Evolutionary conservation across 1,140 invertebrate genomes (phyloP), one percentile per base, ranked within the genome.

Genomic region (Globodera rostochiensis): DNA sequence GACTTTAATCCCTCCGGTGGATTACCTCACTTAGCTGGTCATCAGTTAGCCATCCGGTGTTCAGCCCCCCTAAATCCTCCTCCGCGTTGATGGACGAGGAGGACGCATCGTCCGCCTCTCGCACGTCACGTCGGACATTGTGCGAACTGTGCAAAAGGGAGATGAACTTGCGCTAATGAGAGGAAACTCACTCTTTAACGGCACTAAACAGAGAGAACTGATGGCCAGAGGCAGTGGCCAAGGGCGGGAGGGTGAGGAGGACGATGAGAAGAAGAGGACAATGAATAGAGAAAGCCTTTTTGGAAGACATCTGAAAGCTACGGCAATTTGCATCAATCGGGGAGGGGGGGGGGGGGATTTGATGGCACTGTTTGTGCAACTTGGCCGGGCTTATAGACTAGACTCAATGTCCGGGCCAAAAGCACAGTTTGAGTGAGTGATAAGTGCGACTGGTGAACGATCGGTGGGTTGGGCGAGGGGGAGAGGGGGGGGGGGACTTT

Each of bases 21-120:
- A 25, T 76, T n/a, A 82, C 36, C 64, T 82, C 81, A 53, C 81
- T 82, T 2, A 82, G 78, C 15, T 82, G 81, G 6, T 74, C 81
- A 15, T 82, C 81, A 53, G 81, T 82, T 15, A 82, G 80, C 81
- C 81, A 82, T 36, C 73, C 47, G 9, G 74, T 67, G 73, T 82
- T 83, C 6, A 82, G 57, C 15, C 66, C 66, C 3, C 47, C 49
- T 15, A 77, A 77, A 67, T 69, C 47, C 49, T 69, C 57, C 64
- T 78, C 77, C 19, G 70, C 50, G 49, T 78, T 78, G 21, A 78
- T 70, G 11, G 50, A 50, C 7, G 49, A 21, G 5, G 53, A 21
- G 5, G 66, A 21, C 19, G 46, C 77, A 25, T 70, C 70, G 25
- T 53, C 49, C 25, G 49, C 77, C 3, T 70, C 45, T 15, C 77